These are phyloP conservation scores for Tipula helvola DNA, from an alignment of 2,888 invertebrate genomes.

Conservation along the genomic window DNA sequence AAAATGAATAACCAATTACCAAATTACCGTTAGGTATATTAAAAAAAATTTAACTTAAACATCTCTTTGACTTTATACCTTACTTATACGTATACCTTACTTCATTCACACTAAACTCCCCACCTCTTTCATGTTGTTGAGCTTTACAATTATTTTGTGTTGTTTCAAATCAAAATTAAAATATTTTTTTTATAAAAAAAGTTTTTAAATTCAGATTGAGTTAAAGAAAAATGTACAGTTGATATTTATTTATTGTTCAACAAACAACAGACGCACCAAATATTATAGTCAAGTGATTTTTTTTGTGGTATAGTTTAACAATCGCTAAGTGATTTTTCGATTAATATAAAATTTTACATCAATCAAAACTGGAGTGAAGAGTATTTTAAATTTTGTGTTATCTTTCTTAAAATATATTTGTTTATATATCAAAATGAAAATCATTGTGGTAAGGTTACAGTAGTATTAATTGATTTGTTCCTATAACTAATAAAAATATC, in stretches of 20 bases:
- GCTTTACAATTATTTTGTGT: not conserved
- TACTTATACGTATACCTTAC: not conserved
- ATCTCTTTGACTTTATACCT: not conserved
- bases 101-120: not conserved
- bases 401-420: not conserved
- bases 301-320: not conserved
- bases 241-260: not conserved
- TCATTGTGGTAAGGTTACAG: not conserved
- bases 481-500: not conserved
- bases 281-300: not conserved
- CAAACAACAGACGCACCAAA: not conserved
- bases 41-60: not conserved
- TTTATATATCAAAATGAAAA: not conserved
- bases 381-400: not conserved
- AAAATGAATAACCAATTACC: not conserved
- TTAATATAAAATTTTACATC: not conserved
- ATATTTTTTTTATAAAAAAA: not conserved
- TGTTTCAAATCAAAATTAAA: not conserved
- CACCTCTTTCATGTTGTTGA: not conserved
- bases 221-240: constrained; percentile 1
- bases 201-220: not conserved
- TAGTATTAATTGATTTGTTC: not conserved
- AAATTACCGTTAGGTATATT: not conserved
- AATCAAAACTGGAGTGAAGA: not conserved
- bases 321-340: not conserved